Percentiles rank a stretch among this genome's conserved stretches.
These are phyloP conservation scores for Aphodius sticticus DNA, from an alignment of 2,888 invertebrate genomes.

Conservation along the genomic window DNA sequence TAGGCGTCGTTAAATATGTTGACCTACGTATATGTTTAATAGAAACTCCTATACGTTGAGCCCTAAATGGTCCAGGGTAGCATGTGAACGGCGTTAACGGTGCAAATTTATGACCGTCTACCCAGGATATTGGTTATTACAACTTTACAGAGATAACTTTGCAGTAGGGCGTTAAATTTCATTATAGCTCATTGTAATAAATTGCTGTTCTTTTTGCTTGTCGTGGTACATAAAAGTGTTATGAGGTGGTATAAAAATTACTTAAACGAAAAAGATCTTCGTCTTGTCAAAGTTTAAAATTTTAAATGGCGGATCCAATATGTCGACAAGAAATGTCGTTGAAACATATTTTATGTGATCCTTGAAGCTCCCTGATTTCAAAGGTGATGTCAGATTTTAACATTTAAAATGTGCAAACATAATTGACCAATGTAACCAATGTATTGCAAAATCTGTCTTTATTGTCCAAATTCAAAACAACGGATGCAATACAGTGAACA, in stretches of 20 bases:
- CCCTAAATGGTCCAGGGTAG: background rate
- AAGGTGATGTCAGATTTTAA: no score
- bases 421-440: no score
- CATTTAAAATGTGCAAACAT: no score
- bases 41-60: background rate
- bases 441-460: no score
- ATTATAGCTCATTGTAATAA: background rate
- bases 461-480: no score
- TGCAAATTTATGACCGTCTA: background rate
- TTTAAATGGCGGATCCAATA: no score
- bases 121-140: background rate
- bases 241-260: background rate
- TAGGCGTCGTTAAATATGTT: background rate
- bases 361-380: no score
- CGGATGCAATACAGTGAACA: no score
- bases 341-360: no score
- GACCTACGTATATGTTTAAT: background rate
- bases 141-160: background rate
- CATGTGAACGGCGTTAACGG: background rate
- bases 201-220: background rate
- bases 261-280: no score
- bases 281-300: no score
- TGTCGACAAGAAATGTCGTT: no score
- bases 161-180: background rate
- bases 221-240: background rate